Evolutionary conservation across 35 echinoderm and acorn worm species (phyloP).

Genomic region (Acanthaster planci): DNA sequence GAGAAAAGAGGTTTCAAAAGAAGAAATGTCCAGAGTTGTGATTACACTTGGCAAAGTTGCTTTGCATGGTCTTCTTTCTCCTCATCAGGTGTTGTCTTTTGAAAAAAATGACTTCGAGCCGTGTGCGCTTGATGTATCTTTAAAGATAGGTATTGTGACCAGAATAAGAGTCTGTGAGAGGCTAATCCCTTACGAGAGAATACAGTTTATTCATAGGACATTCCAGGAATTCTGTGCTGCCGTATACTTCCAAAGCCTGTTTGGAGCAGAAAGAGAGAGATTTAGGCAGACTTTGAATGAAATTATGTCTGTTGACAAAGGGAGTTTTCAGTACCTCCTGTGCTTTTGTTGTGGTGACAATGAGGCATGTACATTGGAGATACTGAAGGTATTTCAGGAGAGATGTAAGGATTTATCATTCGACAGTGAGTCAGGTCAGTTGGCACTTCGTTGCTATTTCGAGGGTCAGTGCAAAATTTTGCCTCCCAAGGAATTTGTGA

Average conservation of each 20-base stretch:
- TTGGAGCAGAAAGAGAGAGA: neutral
- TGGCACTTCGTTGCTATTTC: neutral
- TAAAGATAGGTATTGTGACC: neutral
- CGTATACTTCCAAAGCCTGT: neutral
- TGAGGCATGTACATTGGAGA: neutral
- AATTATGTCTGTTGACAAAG: neutral
- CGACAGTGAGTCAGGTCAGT: too few species aligned
- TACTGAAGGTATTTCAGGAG: neutral
- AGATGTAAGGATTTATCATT: neutral
- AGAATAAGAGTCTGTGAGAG: neutral
- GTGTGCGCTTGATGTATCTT: neutral
- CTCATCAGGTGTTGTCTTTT: neutral
- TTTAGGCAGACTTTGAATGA: neutral
- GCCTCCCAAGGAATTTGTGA: neutral
- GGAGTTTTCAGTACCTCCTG: neutral
- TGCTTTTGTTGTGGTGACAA: constrained; percentile 11
- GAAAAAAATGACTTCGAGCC: neutral
- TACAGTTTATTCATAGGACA: constrained; percentile 11
- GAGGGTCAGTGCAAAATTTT: neutral
- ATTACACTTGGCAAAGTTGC: neutral
- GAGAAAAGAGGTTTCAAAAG: neutral
- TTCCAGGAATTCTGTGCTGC: neutral
- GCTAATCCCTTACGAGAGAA: neutral
- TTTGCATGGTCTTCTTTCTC: neutral
- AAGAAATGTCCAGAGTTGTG: neutral